These are phyloP conservation scores for Epizoanthus rinbou DNA, from an alignment of 92 coral and sea anemone genomes.

Conservation along the genomic window DNA sequence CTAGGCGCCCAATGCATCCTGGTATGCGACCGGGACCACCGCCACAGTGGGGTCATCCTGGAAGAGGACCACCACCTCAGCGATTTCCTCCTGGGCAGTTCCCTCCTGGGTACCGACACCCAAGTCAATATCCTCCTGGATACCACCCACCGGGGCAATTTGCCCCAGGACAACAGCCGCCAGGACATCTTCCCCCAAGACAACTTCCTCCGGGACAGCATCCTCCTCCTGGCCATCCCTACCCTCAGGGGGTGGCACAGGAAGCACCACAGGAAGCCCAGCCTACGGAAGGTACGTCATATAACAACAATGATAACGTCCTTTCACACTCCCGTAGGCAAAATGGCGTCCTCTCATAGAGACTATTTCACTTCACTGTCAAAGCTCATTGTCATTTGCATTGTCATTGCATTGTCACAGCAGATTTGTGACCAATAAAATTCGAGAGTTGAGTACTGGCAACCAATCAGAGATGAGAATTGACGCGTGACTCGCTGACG, in stretches of 20 bases:
- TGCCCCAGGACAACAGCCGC: neutral
- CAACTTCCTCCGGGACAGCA: neutral
- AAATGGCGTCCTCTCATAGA: too few relatives aligned
- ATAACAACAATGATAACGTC: too few relatives aligned
- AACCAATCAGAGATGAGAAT: too few relatives aligned
- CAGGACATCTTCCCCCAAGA: constrained; percentile 12
- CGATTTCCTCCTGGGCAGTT: constrained; percentile 7
- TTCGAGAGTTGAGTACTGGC: too few relatives aligned
- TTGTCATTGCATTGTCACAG: too few relatives aligned
- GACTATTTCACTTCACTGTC: too few relatives aligned
- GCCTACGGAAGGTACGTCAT: neutral
- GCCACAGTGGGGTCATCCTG: constrained; percentile 33
- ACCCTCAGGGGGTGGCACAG: neutral
- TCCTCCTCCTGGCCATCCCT: neutral
- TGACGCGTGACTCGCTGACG: too few relatives aligned
- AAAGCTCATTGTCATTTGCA: too few relatives aligned
- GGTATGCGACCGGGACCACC: constrained; percentile 35
- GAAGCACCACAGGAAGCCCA: neutral
- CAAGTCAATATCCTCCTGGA: constrained; percentile 9
- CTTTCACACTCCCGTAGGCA: too few relatives aligned
- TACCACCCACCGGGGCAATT: neutral
- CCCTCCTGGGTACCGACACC: constrained; percentile 15
- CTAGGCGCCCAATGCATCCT: constrained; percentile 38
- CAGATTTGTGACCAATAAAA: too few relatives aligned
- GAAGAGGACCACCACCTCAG: constrained; percentile 11